These are phyloP conservation scores for Diplazon laetatorius DNA, from an alignment of 2,888 invertebrate genomes.

Conservation along the genomic window DNA sequence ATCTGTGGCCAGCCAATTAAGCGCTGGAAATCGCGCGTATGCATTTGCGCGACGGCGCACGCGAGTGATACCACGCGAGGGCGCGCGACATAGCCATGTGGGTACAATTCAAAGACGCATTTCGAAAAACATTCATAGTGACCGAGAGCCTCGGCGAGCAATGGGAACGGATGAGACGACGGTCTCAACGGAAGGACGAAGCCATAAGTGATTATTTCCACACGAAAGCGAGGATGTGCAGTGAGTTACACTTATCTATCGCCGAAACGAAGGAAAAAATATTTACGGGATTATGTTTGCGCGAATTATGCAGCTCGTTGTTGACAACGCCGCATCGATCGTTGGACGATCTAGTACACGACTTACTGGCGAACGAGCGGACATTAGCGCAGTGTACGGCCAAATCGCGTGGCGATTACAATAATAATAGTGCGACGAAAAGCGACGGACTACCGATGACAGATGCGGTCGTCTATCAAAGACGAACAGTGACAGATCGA, in stretches of 20 bases:
- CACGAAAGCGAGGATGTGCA: slow-evolving; percentile 17
- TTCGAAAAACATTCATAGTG: slow-evolving; percentile 14
- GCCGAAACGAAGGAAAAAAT: slow-evolving; percentile 29
- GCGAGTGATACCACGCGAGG: slow-evolving; percentile 27
- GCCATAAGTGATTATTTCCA: slow-evolving; percentile 9
- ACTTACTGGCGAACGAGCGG: neutral
- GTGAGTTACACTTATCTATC: neutral
- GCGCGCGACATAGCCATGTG: neutral
- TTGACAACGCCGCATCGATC: neutral
- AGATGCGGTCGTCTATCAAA: too few species aligned
- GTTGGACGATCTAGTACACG: slow-evolving; percentile 17
- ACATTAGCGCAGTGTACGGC: too few species aligned
- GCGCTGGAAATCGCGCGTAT: slow-evolving; percentile 12
- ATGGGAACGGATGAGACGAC: slow-evolving; percentile 11
- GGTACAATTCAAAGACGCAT: slow-evolving; percentile 1
- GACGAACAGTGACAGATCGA: too few species aligned
- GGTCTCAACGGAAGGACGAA: slow-evolving; percentile 9
- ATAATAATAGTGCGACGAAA: too few species aligned
- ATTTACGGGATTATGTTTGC: slow-evolving; percentile 18
- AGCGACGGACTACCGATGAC: too few species aligned
- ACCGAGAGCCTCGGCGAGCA: slow-evolving; percentile 8
- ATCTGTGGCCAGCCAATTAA: slow-evolving; percentile 11
- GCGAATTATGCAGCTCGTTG: slow-evolving; percentile 22
- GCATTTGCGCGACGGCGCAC: too few species aligned
- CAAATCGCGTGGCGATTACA: too few species aligned